Evolutionary conservation across 2,888 invertebrate genomes (phyloP).

Genomic region (Caenorhabditis drosophilae): DNA sequence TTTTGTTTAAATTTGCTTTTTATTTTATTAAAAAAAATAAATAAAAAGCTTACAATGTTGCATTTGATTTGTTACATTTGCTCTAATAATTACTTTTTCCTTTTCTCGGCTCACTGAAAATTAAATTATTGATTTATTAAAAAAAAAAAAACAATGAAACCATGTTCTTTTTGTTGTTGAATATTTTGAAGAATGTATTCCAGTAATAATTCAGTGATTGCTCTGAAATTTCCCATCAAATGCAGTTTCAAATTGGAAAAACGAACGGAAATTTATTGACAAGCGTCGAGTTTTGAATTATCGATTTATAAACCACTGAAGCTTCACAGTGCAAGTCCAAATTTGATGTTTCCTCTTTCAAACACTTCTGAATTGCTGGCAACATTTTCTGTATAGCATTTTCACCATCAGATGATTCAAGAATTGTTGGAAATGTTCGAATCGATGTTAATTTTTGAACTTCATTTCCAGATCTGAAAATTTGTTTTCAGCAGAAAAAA

Average conservation of each 20-base stretch:
- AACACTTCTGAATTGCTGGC: conserved; percentile 48
- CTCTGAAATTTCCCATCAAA: conserved; percentile 39
- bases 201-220: conserved; percentile 52
- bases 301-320: conserved; percentile 61
- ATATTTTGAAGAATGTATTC: conserved; percentile 58
- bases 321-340: conserved; percentile 65
- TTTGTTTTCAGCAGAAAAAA: too few species aligned
- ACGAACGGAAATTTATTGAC: conserved; percentile 45
- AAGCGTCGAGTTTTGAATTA: conserved; percentile 54
- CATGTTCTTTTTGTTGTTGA: conserved; percentile 59
- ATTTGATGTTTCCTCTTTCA: conserved; percentile 51
- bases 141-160: conserved; percentile 10
- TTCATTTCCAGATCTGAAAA: conserved; percentile 54
- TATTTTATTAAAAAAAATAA: neutral
- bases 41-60: conserved; percentile 36
- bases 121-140: conserved; percentile 14
- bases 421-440: conserved; percentile 52
- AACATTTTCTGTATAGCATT: conserved; percentile 52
- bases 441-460: conserved; percentile 57
- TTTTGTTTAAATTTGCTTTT: neutral
- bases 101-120: conserved; percentile 32
- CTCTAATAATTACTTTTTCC: conserved; percentile 38
- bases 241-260: neutral
- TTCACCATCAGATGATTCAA: conserved; percentile 54
- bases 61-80: conserved; percentile 32